Conservation (phyloP, 2,888 invertebrate genomes). For the Eupithecia tripunctaria region DNA sequence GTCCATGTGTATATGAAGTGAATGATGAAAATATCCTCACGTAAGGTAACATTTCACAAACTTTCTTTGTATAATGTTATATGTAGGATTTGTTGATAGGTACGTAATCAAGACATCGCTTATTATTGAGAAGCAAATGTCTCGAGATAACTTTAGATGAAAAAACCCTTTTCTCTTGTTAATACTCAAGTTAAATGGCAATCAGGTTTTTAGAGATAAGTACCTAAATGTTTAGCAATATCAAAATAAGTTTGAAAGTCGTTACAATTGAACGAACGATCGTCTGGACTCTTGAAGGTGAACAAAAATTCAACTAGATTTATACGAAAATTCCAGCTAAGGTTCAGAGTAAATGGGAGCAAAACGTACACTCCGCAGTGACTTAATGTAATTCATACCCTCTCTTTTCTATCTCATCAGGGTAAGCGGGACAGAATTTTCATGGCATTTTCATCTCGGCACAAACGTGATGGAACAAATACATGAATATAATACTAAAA, state of each 20-base stretch:
- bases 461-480: slow-evolving; percentile 81
- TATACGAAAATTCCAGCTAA: slow-evolving; percentile 67
- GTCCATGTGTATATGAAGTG: no score
- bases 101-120: background rate
- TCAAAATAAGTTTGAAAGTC: slow-evolving; percentile 67
- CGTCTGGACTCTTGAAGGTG: slow-evolving; percentile 76
- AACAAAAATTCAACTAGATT: slow-evolving; percentile 67
- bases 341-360: slow-evolving; percentile 71
- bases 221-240: slow-evolving; percentile 44
- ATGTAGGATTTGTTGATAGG: no score
- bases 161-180: background rate
- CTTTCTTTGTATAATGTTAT: no score
- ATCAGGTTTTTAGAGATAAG: slow-evolving; percentile 31
- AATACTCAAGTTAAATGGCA: slow-evolving; percentile 26
- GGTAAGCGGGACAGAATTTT: slow-evolving; percentile 72
- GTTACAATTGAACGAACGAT: slow-evolving; percentile 60
- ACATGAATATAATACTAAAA: slow-evolving; percentile 82
- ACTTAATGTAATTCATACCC: slow-evolving; percentile 71
- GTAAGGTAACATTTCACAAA: no score
- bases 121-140: background rate
- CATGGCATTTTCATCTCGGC: slow-evolving; percentile 80
- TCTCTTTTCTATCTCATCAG: slow-evolving; percentile 67
- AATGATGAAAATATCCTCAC: no score
- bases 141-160: background rate
- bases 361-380: slow-evolving; percentile 69